These are phyloP conservation scores for Aplidium turbinatum DNA, from an alignment of 23 tunicate genomes.

Conservation along the genomic window DNA sequence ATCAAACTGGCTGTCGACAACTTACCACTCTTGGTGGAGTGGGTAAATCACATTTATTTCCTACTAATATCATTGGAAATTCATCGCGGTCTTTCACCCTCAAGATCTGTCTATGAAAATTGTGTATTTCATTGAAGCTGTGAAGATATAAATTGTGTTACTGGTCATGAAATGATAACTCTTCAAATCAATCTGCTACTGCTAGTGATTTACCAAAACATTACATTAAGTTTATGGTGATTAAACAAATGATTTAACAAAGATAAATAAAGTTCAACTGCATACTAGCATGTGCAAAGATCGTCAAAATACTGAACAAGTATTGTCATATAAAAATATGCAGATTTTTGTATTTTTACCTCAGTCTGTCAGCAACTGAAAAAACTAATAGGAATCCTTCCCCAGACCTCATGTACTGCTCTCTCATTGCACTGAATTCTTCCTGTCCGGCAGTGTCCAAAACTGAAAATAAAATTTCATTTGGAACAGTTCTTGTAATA, in stretches of 20 bases:
- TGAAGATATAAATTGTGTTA: too few relatives aligned
- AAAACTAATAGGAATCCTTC: constrained; percentile 96
- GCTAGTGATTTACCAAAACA: too few relatives aligned
- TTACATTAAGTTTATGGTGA: too few relatives aligned
- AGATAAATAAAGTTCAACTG: too few relatives aligned
- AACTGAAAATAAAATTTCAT: constrained; percentile 47
- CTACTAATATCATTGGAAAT: constrained; percentile 98
- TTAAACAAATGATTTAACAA: too few relatives aligned
- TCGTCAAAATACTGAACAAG: too few relatives aligned
- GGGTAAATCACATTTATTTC: constrained; percentile 91
- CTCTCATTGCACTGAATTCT: constrained; percentile 98
- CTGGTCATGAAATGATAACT: neutral
- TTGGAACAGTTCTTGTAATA: too few relatives aligned
- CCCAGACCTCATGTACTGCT: constrained; percentile 94
- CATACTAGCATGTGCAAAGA: too few relatives aligned
- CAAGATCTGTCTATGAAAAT: constrained; percentile 91
- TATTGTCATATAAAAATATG: too few relatives aligned
- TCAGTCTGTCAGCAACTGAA: constrained; percentile 87
- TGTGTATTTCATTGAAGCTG: constrained; percentile 96
- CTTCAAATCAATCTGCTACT: too few relatives aligned
- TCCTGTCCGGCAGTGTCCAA: constrained; percentile 98
- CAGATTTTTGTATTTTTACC: too few relatives aligned
- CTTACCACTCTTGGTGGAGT: constrained; percentile 72
- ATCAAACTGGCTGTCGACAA: too few relatives aligned
- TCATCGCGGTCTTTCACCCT: constrained; percentile 94